These are phyloP conservation scores for Idris sp. DNA, from an alignment of 1,140 invertebrate genomes.

Conservation along the genomic window DNA sequence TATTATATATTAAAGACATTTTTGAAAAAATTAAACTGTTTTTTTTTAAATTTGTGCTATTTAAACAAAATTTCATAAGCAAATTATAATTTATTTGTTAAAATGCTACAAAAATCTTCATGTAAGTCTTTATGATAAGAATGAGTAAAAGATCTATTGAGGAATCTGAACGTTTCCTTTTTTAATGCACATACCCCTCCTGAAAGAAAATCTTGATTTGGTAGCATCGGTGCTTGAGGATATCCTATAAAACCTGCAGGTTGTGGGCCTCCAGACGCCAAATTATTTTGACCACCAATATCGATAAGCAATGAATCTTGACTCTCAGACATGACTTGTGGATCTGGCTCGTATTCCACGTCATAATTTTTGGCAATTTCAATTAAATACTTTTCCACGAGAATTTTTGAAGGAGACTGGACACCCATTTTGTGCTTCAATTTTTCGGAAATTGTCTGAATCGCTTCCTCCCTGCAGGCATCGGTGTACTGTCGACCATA, in stretches of 20 bases:
- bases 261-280: slow-evolving; percentile 79
- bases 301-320: slow-evolving; percentile 91
- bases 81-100: too few relatives aligned
- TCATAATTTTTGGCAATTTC: slow-evolving; percentile 98
- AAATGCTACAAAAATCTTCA: too few relatives aligned
- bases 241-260: slow-evolving; percentile 90
- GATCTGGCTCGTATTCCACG: slow-evolving; percentile 94
- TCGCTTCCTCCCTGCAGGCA: slow-evolving; percentile 86
- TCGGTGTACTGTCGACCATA: slow-evolving; percentile 97
- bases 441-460: slow-evolving; percentile 94
- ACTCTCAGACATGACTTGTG: slow-evolving; percentile 92
- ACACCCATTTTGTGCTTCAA: slow-evolving; percentile 97
- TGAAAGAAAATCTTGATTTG: slow-evolving; percentile 74
- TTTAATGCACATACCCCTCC: slow-evolving; percentile 56
- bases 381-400: slow-evolving; percentile 96
- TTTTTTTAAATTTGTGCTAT: too few relatives aligned
- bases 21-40: too few relatives aligned
- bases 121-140: too few relatives aligned
- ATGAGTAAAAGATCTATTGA: too few relatives aligned
- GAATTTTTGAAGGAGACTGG: slow-evolving; percentile 95
- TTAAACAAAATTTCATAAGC: too few relatives aligned
- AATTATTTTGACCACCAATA: slow-evolving; percentile 81
- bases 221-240: slow-evolving; percentile 83
- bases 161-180: slow-evolving; percentile 9
- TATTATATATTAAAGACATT: too few relatives aligned